Base-by-base conservation (phyloP, 1,140 invertebrate genomes). In the Saccostrea cuccullata region DNA sequence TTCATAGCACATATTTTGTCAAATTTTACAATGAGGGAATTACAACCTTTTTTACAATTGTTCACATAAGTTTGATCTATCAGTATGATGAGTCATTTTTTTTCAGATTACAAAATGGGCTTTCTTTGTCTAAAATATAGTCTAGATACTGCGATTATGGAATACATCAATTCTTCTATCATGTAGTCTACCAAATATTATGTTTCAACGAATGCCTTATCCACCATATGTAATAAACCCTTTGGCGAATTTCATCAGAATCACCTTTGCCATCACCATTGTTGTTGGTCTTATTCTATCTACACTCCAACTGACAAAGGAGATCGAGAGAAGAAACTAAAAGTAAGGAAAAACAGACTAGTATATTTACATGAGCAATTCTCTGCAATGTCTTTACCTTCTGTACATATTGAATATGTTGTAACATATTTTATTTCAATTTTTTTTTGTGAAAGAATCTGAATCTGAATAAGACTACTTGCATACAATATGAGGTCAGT, bases 121-220 rank as follows among this genome's bases (percentile, higher is more conserved):
- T 97, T 97, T 92, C 92, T 97, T n/a, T 95, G 95, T 6, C 90
- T 97, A 2, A 97, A 97, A 93, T 95, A n/a, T n/a, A n/a, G n/a
- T n/a, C n/a, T n/a, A n/a, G n/a, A n/a, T n/a, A n/a, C n/a, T n/a
- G n/a, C n/a, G 60, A 95, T 97, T 30, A 96, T 96, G 70, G 84
- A 83, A 47, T 70, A 13, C 26, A 15, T 23, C 23, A 83, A 30
- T 40, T 40, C 36, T 15, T 56, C 47, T n/a, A 26, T 55, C 13
- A n/a, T n/a, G n/a, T n/a, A 47, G 12, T n/a, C 86, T 13, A 60
- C 55, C 30, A 40, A 56, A 58, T 26, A 86, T 92, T 15, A 60
- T 82, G 0, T 36, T 88, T 0, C 86, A 89, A 55, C 86, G 89
- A 15, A 92, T 92, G 90, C 82, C 92, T 1, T 92, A 89, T 58